Percentiles rank a stretch among this genome's conserved stretches.
These are phyloP conservation scores for Aphis gossypii DNA, from an alignment of 1,140 invertebrate genomes.

Conservation along the genomic window DNA sequence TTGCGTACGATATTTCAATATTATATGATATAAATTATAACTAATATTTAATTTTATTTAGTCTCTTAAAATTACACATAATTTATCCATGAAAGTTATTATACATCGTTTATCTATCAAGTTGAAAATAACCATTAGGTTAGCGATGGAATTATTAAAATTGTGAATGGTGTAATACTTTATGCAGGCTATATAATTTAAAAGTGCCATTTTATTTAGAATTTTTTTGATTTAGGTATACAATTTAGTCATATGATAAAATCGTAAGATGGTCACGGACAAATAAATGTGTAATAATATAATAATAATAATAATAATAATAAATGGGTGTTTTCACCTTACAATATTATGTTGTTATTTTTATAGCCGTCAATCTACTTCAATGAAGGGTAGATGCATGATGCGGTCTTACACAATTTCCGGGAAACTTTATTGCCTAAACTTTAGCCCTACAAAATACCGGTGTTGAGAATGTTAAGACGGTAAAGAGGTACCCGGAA, in stretches of 20 bases:
- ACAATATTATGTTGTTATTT: neutral
- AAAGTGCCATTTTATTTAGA: neutral
- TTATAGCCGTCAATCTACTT: neutral
- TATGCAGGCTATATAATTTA: neutral
- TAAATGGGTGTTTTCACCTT: neutral
- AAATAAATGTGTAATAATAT: neutral
- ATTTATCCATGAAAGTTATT: neutral
- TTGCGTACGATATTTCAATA: neutral
- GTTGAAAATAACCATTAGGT: neutral
- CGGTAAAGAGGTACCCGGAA: neutral
- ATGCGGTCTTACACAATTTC: neutral
- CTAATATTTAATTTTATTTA: neutral
- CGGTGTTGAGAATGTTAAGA: neutral
- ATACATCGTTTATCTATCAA: too few species aligned
- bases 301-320: too few species aligned
- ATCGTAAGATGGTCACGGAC: neutral
- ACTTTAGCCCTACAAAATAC: neutral
- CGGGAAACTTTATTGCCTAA: neutral
- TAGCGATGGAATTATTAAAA: neutral
- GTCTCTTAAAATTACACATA: neutral
- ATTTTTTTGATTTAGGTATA: neutral
- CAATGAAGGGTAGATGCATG: neutral
- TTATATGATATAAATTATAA: neutral
- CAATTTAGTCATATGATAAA: neutral
- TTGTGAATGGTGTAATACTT: too few species aligned